Evolutionary conservation across 2,888 invertebrate genomes (phyloP).

Genomic region (Drosophila atripex): DNA sequence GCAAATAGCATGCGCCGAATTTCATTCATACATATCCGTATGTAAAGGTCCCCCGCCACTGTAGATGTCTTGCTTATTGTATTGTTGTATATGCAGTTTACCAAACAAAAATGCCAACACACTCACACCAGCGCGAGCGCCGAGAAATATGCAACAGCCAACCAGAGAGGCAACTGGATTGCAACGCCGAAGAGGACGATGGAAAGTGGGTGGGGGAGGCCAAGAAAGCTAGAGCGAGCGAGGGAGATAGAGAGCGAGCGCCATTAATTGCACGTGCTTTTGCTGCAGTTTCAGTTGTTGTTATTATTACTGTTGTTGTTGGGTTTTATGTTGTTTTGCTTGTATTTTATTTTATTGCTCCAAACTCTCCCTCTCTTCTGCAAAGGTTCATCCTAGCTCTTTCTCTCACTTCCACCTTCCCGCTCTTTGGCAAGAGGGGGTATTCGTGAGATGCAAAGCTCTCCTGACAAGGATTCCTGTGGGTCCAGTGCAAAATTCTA

Average conservation of each 20-base stretch:
- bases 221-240: constrained; percentile 2
- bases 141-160: constrained; percentile 74
- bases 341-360: constrained; percentile 75
- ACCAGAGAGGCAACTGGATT: constrained; percentile 62
- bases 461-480: constrained; percentile 8
- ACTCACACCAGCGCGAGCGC: constrained; percentile 61
- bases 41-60: constrained; percentile 40
- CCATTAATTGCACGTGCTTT: constrained; percentile 79
- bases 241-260: constrained; percentile 18
- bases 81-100: constrained; percentile 79
- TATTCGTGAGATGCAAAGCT: constrained; percentile 24
- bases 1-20: constrained; percentile 76
- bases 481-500: neutral
- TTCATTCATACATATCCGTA: constrained; percentile 53
- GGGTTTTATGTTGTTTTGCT: constrained; percentile 69
- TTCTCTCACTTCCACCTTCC: constrained; percentile 17
- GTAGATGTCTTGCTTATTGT: constrained; percentile 72
- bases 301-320: constrained; percentile 49
- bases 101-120: constrained; percentile 79
- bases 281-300: constrained; percentile 43
- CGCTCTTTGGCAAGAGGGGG: constrained; percentile 6
- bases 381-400: constrained; percentile 53
- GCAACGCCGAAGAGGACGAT: constrained; percentile 25
- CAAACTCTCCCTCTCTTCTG: constrained; percentile 34
- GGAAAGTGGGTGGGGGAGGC: constrained; percentile 4